These are phyloP conservation scores for Castor canadensis DNA, from an alignment of 2,113 vertebrate species.

Conservation along the genomic window DNA sequence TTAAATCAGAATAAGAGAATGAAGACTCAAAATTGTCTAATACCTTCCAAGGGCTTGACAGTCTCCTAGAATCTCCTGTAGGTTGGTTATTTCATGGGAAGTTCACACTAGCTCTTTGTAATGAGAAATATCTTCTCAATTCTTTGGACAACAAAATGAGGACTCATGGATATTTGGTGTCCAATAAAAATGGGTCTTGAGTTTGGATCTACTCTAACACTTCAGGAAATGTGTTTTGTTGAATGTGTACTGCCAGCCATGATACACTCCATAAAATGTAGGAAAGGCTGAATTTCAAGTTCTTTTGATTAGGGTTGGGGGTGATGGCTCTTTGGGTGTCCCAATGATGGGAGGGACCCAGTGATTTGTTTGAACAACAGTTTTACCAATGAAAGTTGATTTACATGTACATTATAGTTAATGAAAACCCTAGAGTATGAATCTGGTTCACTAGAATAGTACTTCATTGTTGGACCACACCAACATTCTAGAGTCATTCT, in stretches of 20 bases:
- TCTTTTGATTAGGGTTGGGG: neutral
- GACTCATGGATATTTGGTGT: neutral
- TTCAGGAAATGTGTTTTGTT: neutral
- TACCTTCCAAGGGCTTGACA: neutral
- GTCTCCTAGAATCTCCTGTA: accelerated
- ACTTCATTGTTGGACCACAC: no score
- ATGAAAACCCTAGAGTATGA: neutral
- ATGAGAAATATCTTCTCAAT: neutral
- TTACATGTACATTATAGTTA: accelerated
- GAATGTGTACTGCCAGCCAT: neutral
- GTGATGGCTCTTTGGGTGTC: no score
- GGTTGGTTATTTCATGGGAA: no score
- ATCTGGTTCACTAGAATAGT: neutral
- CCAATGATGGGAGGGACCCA: neutral
- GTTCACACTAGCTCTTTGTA: neutral
- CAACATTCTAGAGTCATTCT: no score
- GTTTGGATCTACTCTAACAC: neutral
- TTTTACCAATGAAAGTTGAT: neutral
- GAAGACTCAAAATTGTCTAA: neutral
- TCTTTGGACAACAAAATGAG: neutral
- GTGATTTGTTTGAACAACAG: neutral
- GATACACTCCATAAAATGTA: accelerated
- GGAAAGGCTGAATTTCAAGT: no score
- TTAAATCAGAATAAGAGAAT: neutral
- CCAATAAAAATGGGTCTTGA: neutral